Evolutionary conservation across 2,797 vertebrate species (phyloP).

Genomic region (Notamacropus eugenii): DNA sequence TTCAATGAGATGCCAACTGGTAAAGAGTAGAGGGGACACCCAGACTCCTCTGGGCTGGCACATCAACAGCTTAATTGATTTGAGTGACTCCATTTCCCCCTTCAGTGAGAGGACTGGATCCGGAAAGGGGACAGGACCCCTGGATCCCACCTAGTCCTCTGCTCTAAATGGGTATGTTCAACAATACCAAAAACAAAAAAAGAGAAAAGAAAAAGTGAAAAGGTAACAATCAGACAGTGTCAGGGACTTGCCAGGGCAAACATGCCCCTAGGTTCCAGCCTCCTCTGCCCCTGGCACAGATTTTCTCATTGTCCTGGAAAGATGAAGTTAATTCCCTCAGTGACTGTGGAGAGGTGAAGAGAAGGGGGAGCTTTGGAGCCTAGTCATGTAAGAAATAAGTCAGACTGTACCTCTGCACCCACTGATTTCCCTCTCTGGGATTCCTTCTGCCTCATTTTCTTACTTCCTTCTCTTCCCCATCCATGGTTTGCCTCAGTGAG

Average conservation of each 20-base stretch:
- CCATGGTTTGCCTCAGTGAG: not conserved
- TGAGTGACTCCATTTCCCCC: conserved; percentile 40
- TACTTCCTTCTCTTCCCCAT: not conserved
- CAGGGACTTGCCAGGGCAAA: conserved; percentile 69
- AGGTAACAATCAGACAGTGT: conserved; percentile 79
- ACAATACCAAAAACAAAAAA: conserved; percentile 51
- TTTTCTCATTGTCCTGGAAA: conserved; percentile 76
- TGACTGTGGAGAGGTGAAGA: not conserved
- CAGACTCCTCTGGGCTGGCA: conserved; percentile 15
- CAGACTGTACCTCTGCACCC: not conserved
- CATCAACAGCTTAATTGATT: conserved; percentile 60
- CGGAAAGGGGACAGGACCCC: conserved; percentile 1
- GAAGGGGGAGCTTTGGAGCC: conserved; percentile 1
- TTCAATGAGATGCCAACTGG: not conserved
- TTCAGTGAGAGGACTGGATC: not conserved
- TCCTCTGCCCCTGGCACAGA: conserved; percentile 78
- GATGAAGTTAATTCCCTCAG: conserved; percentile 63
- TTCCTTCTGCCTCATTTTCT: not conserved
- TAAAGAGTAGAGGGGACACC: conserved; percentile 41
- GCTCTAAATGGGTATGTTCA: conserved; percentile 64
- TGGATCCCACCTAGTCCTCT: conserved; percentile 55
- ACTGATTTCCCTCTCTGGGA: not conserved
- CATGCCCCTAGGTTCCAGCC: conserved; percentile 74
- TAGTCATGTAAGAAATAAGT: not conserved
- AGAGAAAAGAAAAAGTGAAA: conserved; percentile 34